phyloP scores from a whole-genome alignment of 2,797 vertebrate species.

The Acanthornis magna region DNA sequence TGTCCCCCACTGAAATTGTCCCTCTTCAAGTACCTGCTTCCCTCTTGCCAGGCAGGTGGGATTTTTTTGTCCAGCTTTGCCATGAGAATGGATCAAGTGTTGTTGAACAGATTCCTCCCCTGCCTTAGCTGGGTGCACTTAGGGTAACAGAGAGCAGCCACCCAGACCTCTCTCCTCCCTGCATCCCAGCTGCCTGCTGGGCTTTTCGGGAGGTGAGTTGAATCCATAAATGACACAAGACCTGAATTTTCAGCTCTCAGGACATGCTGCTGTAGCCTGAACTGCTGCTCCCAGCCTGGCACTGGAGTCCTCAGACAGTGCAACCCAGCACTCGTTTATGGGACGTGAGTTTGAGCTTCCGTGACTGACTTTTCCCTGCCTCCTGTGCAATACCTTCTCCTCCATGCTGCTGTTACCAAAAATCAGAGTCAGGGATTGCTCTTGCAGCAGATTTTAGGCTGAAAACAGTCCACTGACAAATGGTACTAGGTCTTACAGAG shows the following conservation, averaged over 20 bases:
- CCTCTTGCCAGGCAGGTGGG: background rate
- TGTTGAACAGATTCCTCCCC: background rate
- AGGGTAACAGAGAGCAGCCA: background rate
- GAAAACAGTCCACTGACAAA: background rate
- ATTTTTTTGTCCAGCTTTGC: background rate
- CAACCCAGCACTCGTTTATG: accelerated
- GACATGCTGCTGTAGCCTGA: background rate
- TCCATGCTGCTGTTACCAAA: background rate
- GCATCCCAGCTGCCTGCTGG: background rate
- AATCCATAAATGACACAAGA: background rate
- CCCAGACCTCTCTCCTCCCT: background rate
- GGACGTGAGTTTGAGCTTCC: background rate
- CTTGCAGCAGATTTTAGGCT: background rate
- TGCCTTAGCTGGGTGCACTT: background rate
- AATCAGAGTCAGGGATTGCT: background rate
- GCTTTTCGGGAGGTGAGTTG: background rate
- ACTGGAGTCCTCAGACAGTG: background rate
- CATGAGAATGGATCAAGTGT: background rate
- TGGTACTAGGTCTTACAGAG: background rate
- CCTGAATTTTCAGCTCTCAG: background rate
- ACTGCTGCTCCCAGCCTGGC: background rate
- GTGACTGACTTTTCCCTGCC: background rate
- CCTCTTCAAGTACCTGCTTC: background rate
- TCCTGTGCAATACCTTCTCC: background rate
- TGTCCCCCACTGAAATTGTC: background rate